Evolutionary conservation across 2,888 invertebrate genomes (phyloP).

Genomic region (Pedicia rivosa): DNA sequence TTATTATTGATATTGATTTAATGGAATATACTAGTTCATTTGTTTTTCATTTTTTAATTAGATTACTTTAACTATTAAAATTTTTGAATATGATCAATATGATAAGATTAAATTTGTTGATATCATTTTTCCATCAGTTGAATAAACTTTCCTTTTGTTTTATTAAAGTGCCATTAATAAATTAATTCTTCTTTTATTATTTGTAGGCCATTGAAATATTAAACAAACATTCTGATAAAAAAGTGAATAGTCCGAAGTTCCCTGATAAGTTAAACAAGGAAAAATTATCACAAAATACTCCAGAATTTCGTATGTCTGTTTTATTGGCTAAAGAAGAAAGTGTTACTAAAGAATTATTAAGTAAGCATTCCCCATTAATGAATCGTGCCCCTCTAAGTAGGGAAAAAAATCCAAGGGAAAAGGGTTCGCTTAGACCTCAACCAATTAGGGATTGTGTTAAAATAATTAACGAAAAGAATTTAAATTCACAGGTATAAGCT

Average conservation of each 20-base stretch:
- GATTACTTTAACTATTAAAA: no score
- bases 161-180: background rate
- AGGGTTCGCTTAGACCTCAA: constrained; percentile 26
- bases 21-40: no score
- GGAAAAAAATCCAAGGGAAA: constrained; percentile 14
- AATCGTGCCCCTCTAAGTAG: constrained; percentile 10
- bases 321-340: constrained; percentile 46
- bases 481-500: background rate
- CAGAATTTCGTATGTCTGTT: constrained; percentile 52
- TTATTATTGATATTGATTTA: constrained; percentile 7
- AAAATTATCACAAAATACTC: constrained; percentile 20
- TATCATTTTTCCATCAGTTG: no score
- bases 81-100: no score
- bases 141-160: no score
- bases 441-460: constrained; percentile 36
- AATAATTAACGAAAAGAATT: constrained; percentile 42
- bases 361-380: constrained; percentile 26
- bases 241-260: constrained; percentile 23
- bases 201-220: constrained; percentile 18
- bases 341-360: constrained; percentile 23
- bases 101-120: no score
- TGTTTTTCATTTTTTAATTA: no score
- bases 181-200: background rate
- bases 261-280: constrained; percentile 11
- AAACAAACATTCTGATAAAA: constrained; percentile 16